phyloP scores from a whole-genome alignment of 2,888 invertebrate genomes.

The Mythimna pallens region DNA sequence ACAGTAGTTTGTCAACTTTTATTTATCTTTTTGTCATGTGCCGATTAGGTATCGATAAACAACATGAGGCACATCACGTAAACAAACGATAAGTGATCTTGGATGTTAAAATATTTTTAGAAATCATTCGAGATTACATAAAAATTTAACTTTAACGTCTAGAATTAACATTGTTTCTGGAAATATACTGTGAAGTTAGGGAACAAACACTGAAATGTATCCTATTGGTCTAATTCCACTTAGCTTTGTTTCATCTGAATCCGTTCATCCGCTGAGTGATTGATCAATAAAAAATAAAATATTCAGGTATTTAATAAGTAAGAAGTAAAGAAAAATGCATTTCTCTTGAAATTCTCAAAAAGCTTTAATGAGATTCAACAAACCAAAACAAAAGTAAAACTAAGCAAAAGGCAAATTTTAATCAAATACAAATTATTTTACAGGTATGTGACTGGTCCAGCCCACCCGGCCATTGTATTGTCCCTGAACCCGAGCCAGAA shows the following conservation, averaged over 20 bases:
- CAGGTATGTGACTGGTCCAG: constrained; percentile 83
- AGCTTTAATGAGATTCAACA: no score
- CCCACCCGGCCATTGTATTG: constrained; percentile 77
- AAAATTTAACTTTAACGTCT: neutral
- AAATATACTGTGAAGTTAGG: neutral
- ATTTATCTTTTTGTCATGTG: constrained; percentile 38
- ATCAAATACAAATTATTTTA: constrained; percentile 24
- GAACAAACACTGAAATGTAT: no score
- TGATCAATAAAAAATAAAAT: neutral
- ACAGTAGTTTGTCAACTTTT: constrained; percentile 35
- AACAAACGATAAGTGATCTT: constrained; percentile 8
- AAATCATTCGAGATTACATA: neutral
- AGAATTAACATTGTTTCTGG: neutral
- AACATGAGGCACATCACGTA: neutral
- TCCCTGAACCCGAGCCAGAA: constrained; percentile 75
- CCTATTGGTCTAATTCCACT: no score
- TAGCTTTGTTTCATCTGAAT: no score
- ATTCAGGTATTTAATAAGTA: neutral
- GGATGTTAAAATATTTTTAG: neutral
- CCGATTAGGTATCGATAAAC: constrained; percentile 32
- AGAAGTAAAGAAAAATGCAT: neutral
- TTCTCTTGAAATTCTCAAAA: neutral
- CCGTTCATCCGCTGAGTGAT: neutral
- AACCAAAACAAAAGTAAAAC: no score
- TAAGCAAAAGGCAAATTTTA: neutral